Conservation (phyloP, 2,888 invertebrate species). For the Lasioglossum morio region DNA sequence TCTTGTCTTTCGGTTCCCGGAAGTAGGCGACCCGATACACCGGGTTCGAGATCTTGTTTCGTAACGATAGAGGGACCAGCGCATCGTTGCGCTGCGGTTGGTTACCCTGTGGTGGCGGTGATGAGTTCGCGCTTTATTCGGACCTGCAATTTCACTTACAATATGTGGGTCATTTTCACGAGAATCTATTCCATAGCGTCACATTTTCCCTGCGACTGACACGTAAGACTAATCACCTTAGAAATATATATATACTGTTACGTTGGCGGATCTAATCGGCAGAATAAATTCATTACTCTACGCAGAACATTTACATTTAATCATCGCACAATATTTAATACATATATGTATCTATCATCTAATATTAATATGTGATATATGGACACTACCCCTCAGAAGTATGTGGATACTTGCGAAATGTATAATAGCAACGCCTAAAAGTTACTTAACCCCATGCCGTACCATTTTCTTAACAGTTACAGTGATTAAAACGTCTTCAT, state of each 20-base stretch:
- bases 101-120: not conserved
- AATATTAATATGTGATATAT: too few species aligned
- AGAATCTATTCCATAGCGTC: not conserved
- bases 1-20: constrained; percentile 49
- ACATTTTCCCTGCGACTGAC: not conserved
- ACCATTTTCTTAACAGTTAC: too few species aligned
- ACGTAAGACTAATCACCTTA: not conserved
- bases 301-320: too few species aligned
- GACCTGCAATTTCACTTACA: not conserved
- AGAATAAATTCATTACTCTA: not conserved
- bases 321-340: too few species aligned
- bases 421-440: too few species aligned
- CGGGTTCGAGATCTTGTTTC: constrained; percentile 35
- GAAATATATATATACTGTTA: too few species aligned
- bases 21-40: constrained; percentile 57
- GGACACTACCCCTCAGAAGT: too few species aligned
- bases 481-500: too few species aligned
- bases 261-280: not conserved
- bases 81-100: not conserved
- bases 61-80: constrained; percentile 10
- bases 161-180: not conserved
- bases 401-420: too few species aligned
- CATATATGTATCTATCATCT: too few species aligned
- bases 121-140: not conserved
- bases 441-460: too few species aligned